A percentile compares a stretch with the other conserved stretches of the same genome.
Evolutionary conservation across 2,797 vertebrate species (phyloP).

Genomic region (Molossus alvarezi): DNA sequence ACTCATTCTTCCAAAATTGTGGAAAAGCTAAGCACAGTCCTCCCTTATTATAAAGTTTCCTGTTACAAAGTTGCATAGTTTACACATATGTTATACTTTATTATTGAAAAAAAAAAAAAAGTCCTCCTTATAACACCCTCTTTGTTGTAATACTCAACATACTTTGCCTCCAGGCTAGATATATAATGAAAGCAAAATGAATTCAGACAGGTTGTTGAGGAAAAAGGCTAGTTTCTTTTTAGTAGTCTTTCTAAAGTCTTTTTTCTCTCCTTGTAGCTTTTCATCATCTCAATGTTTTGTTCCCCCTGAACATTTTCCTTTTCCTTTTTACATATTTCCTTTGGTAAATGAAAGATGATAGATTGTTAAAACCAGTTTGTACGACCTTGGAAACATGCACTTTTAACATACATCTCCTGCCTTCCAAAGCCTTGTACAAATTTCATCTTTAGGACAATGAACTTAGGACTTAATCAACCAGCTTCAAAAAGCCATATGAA

Average conservation of each 20-base stretch:
- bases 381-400: constrained; percentile 76
- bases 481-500: constrained; percentile 77
- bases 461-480: constrained; percentile 71
- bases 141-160: constrained; percentile 88
- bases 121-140: constrained; percentile 87
- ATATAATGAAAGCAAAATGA: constrained; percentile 90
- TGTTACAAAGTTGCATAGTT: constrained; percentile 89
- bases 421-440: constrained; percentile 59
- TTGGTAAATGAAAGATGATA: constrained; percentile 83
- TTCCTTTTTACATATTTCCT: constrained; percentile 85
- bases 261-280: constrained; percentile 79
- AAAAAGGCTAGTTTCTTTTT: constrained; percentile 83
- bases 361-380: constrained; percentile 83
- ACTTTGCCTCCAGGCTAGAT: constrained; percentile 87
- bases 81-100: constrained; percentile 90
- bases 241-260: constrained; percentile 75
- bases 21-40: constrained; percentile 90
- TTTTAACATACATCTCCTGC: constrained; percentile 46
- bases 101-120: constrained; percentile 86
- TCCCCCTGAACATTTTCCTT: constrained; percentile 73
- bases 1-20: constrained; percentile 90
- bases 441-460: constrained; percentile 65
- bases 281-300: constrained; percentile 83
- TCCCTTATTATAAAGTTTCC: constrained; percentile 90
- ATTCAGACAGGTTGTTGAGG: constrained; percentile 86